phyloP scores from a whole-genome alignment of 2,113 vertebrate species.

The Cyprinodon variegatus region DNA sequence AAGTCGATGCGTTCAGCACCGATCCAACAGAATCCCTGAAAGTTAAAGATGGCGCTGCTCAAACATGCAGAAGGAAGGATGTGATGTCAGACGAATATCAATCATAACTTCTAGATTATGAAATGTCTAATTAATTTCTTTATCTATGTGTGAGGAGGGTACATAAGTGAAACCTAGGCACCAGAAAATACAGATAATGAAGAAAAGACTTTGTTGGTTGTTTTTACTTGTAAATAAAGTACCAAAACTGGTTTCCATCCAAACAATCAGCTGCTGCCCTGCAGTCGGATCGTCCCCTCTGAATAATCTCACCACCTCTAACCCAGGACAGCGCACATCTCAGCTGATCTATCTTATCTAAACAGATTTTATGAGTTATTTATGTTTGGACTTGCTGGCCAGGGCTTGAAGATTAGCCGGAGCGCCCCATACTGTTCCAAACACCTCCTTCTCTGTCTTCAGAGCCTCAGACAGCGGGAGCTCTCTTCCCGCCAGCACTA shows the following conservation, averaged over 20 bases:
- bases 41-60: not conserved
- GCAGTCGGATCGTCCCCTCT: not conserved
- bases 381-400: conserved; percentile 82
- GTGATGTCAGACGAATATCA: not conserved
- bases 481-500: conserved; percentile 85
- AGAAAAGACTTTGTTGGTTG: too few species aligned
- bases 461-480: conserved; percentile 86
- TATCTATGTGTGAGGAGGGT: not conserved
- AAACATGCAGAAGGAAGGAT: not conserved
- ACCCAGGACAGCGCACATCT: not conserved
- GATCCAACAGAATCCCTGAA: not conserved
- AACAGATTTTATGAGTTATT: conserved; percentile 64
- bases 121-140: too few species aligned
- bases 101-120: too few species aligned
- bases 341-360: not conserved
- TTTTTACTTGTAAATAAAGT: too few species aligned
- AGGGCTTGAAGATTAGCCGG: conserved; percentile 88
- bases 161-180: not conserved
- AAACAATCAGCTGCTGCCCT: not conserved
- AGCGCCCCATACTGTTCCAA: conserved; percentile 91
- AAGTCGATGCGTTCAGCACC: not conserved
- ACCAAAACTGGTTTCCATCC: conserved; percentile 3
- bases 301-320: not conserved
- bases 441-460: conserved; percentile 85
- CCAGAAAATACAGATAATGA: too few species aligned